Percentiles rank a stretch among this genome's conserved stretches.
phyloP scores from a whole-genome alignment of 2,888 invertebrate species.

The Mesorhabditis belari region DNA sequence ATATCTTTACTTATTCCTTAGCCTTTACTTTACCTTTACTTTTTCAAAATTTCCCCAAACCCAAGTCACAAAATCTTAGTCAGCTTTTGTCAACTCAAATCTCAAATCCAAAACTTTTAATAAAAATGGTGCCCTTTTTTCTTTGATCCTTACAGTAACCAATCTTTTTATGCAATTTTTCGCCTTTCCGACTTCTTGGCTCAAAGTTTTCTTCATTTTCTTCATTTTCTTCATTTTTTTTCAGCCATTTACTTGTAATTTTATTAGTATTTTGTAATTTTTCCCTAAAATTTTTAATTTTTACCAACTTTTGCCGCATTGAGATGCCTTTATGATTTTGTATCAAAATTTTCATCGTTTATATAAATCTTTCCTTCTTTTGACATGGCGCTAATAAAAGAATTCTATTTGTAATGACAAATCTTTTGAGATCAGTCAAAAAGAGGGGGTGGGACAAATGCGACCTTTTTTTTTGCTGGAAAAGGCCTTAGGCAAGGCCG shows the following conservation, averaged over 20 bases:
- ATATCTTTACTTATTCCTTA: constrained; percentile 1
- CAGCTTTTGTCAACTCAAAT: too few relatives aligned
- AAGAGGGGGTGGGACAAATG: too few relatives aligned
- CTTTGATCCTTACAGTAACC: not conserved
- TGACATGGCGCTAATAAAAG: not conserved
- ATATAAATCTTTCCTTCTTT: not conserved
- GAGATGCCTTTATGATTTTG: not conserved
- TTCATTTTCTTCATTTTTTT: too few relatives aligned
- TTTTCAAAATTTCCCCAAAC: constrained; percentile 1
- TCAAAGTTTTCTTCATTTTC: not conserved
- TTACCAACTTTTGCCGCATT: not conserved
- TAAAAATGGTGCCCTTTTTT: not conserved
- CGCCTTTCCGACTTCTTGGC: not conserved
- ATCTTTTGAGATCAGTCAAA: too few relatives aligned
- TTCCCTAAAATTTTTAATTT: not conserved
- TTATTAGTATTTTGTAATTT: not conserved
- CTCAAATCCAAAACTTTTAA: too few relatives aligned
- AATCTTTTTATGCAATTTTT: not conserved
- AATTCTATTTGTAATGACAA: too few relatives aligned
- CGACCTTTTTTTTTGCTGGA: too few relatives aligned
- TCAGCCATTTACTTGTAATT: not conserved
- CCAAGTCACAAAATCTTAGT: not conserved
- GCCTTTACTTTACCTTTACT: constrained; percentile 11
- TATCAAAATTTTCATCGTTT: not conserved
- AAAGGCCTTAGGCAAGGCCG: too few relatives aligned